Percentiles rank a stretch among this genome's conserved stretches.
Conservation (phyloP, 2,797 vertebrate species). For the Kryptopterus vitreolus region DNA sequence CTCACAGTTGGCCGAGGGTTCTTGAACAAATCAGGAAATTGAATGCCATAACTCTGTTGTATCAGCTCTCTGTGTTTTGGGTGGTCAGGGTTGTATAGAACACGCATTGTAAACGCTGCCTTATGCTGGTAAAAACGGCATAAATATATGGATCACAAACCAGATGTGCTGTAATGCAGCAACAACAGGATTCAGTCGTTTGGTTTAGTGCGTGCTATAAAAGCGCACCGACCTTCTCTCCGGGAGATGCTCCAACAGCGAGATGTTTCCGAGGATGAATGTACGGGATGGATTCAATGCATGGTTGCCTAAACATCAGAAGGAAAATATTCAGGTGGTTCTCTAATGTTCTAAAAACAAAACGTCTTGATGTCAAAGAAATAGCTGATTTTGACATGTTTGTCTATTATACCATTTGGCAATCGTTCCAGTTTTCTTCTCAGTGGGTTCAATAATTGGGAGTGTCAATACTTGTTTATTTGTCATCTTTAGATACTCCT, state of each 20-base stretch:
- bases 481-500: constrained; percentile 72
- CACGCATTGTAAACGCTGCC: constrained; percentile 68
- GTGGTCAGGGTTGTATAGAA: constrained; percentile 71
- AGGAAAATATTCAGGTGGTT: not conserved
- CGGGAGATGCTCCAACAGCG: constrained; percentile 45
- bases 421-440: constrained; percentile 56
- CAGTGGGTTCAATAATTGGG: constrained; percentile 64
- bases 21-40: constrained; percentile 72
- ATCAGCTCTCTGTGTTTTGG: constrained; percentile 67
- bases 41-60: constrained; percentile 70
- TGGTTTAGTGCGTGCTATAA: not conserved
- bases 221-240: constrained; percentile 62
- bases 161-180: not conserved
- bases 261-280: constrained; percentile 45
- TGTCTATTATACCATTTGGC: constrained; percentile 64
- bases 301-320: constrained; percentile 60
- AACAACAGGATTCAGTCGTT: not conserved
- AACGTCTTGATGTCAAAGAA: not conserved
- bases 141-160: constrained; percentile 15
- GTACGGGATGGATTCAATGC: constrained; percentile 57
- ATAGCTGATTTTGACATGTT: constrained; percentile 18
- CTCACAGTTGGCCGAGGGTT: constrained; percentile 75
- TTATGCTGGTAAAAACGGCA: constrained; percentile 74
- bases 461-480: constrained; percentile 71
- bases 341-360: not conserved